A percentile compares a stretch with the other conserved stretches of the same genome.
phyloP scores from a whole-genome alignment of 2,888 invertebrate species.

The Sesia bembeciformis region DNA sequence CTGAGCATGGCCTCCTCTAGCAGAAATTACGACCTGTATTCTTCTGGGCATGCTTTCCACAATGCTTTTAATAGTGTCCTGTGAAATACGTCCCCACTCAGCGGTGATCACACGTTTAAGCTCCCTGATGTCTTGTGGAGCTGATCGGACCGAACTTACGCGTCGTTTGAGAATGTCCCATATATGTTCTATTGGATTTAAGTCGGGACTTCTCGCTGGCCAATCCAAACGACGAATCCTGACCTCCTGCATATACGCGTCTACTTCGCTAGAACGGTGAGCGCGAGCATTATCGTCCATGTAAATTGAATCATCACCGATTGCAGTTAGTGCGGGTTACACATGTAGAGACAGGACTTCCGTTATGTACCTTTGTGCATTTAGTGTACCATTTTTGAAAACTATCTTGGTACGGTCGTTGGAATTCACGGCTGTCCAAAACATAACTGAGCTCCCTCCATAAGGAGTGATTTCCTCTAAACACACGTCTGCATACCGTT shows the following conservation, averaged over 20 bases:
- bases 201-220: neutral
- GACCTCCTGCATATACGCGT: too few relatives aligned
- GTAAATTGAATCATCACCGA: constrained; percentile 1
- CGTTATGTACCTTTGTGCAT: constrained; percentile 6
- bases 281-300: constrained; percentile 4
- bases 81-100: too few relatives aligned
- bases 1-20: too few relatives aligned
- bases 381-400: constrained; percentile 8
- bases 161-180: constrained; percentile 1
- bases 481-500: constrained; percentile 4
- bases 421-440: constrained; percentile 4
- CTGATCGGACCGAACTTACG: constrained; percentile 1
- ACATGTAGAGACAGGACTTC: constrained; percentile 2
- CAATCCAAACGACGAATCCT: neutral
- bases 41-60: too few relatives aligned
- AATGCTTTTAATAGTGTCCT: too few relatives aligned
- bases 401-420: constrained; percentile 6
- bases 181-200: neutral
- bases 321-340: constrained; percentile 2
- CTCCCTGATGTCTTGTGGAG: constrained; percentile 4
- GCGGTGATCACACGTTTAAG: constrained; percentile 1
- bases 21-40: too few relatives aligned
- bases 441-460: constrained; percentile 4
- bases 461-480: constrained; percentile 6
- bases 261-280: neutral